Evolutionary conservation across 2,113 vertebrate genomes (phyloP).

Genomic region (Nannobrachium achirus): DNA sequence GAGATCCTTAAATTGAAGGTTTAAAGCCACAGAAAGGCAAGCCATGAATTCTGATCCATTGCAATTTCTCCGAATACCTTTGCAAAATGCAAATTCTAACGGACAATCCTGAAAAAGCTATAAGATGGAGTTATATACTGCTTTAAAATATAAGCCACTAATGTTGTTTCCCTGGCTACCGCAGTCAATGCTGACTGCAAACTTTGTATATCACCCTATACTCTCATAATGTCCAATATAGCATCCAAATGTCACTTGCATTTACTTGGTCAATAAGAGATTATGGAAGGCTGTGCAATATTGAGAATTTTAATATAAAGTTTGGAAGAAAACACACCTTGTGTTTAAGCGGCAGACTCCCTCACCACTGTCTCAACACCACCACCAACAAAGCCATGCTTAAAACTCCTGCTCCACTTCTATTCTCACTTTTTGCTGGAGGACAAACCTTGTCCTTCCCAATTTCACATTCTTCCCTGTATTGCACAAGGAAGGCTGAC

Average conservation of each 20-base stretch:
- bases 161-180: too few relatives aligned
- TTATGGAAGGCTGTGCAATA: too few relatives aligned
- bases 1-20: constrained; percentile 79
- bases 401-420: too few relatives aligned
- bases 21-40: constrained; percentile 66
- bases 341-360: too few relatives aligned
- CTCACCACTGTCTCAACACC: too few relatives aligned
- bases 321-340: too few relatives aligned
- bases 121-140: constrained; percentile 3
- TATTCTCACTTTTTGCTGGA: background rate
- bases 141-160: constrained; percentile 1
- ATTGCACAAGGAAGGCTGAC: too few relatives aligned
- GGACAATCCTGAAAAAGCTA: constrained; percentile 47
- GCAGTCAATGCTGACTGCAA: too few relatives aligned
- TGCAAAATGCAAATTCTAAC: constrained; percentile 38
- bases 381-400: too few relatives aligned
- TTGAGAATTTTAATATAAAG: too few relatives aligned
- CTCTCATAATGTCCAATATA: constrained; percentile 12
- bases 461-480: constrained; percentile 3
- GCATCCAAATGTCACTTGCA: background rate
- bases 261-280: too few relatives aligned
- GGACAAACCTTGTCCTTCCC: constrained; percentile 10
- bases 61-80: constrained; percentile 49
- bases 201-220: background rate
- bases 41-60: constrained; percentile 79